These are phyloP conservation scores for Drosophila heteroneura DNA, from an alignment of 2,888 invertebrate species.

Conservation along the genomic window DNA sequence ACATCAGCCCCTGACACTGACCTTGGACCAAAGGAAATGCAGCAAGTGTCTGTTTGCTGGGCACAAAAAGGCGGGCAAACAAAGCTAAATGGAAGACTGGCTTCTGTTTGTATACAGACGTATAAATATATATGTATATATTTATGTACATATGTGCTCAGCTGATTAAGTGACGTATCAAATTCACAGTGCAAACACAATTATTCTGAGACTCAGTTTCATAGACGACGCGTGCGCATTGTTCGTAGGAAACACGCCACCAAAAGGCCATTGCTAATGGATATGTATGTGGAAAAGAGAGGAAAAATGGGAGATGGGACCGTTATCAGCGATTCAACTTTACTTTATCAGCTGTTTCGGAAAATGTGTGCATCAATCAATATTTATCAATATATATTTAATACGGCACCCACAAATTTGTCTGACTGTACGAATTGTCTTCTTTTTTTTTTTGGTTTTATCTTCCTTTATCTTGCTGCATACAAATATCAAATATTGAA, in stretches of 20 bases:
- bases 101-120: not conserved
- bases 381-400: slow-evolving; percentile 7
- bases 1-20: slow-evolving; percentile 45
- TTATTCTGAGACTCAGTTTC: slow-evolving; percentile 5
- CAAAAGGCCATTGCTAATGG: slow-evolving; percentile 4
- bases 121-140: not conserved
- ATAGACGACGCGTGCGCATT: slow-evolving; percentile 43
- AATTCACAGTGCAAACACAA: slow-evolving; percentile 19
- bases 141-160: not conserved
- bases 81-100: not conserved
- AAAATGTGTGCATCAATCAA: slow-evolving; percentile 40
- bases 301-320: slow-evolving; percentile 1
- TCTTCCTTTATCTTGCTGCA: not conserved
- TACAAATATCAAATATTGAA: slow-evolving; percentile 10
- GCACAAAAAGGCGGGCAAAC: not conserved
- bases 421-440: not conserved
- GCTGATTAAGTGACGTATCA: slow-evolving; percentile 32
- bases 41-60: slow-evolving; percentile 46
- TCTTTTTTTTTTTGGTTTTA: slow-evolving; percentile 2
- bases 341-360: slow-evolving; percentile 47
- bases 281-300: slow-evolving; percentile 2
- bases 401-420: slow-evolving; percentile 14
- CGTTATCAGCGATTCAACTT: slow-evolving; percentile 26
- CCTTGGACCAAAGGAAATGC: slow-evolving; percentile 58
- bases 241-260: slow-evolving; percentile 24